These are phyloP conservation scores for Acanthurus lineatus DNA, from an alignment of 2,797 vertebrate genomes.

Conservation along the genomic window DNA sequence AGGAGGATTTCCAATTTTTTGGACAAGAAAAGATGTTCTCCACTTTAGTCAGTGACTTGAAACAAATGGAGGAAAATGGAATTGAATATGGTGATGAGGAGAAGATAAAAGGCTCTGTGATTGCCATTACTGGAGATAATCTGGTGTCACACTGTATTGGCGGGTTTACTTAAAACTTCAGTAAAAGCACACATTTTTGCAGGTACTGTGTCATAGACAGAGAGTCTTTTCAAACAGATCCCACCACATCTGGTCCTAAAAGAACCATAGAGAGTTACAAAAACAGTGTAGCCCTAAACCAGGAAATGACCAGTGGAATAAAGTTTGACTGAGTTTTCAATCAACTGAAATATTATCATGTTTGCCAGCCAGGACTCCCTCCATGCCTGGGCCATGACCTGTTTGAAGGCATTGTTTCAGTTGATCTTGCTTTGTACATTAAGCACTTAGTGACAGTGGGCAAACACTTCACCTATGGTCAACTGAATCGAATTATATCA, in stretches of 20 bases:
- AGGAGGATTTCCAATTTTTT: conserved; percentile 1
- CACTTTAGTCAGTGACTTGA: conserved; percentile 8
- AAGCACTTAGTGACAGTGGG: conserved; percentile 5
- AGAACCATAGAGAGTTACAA: conserved; percentile 6
- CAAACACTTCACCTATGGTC: no score
- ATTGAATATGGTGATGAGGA: not conserved
- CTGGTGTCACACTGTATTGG: no score
- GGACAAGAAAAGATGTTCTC: conserved; percentile 3
- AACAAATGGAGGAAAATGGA: conserved; percentile 14
- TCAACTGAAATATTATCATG: conserved; percentile 8
- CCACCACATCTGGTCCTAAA: not conserved
- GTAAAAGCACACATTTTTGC: conserved; percentile 9
- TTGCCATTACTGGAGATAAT: conserved; percentile 6
- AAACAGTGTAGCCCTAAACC: not conserved
- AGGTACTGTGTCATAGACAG: conserved; percentile 7
- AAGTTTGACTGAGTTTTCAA: conserved; percentile 16
- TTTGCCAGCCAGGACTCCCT: conserved; percentile 10
- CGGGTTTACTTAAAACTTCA: not conserved
- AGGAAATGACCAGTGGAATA: not conserved
- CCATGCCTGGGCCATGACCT: conserved; percentile 14
- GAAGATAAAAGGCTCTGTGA: not conserved
- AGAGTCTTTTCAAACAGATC: not conserved
- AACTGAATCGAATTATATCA: not conserved
- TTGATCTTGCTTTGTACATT: conserved; percentile 17
- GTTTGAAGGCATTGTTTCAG: conserved; percentile 16